Conservation (phyloP, 2,797 vertebrate species). For the Anguilla obscura region DNA sequence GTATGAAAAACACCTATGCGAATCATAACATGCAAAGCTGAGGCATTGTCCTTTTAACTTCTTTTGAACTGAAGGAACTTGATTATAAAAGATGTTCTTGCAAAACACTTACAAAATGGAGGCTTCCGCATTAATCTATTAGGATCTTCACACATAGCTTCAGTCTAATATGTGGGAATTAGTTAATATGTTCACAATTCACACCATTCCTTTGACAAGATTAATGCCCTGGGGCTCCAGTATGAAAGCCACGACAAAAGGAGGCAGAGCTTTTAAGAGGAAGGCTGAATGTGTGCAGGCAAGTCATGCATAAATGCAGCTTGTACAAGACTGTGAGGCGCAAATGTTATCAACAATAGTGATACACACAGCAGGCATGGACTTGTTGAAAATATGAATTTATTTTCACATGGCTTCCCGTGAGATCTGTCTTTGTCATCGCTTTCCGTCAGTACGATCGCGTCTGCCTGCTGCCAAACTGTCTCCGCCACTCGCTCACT, state of each 20-base stretch:
- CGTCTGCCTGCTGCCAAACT: not conserved
- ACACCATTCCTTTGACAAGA: not conserved
- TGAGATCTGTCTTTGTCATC: slow-evolving; percentile 7
- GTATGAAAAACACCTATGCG: not conserved
- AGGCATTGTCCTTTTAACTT: not conserved
- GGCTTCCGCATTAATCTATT: not conserved
- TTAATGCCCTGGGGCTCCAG: not conserved
- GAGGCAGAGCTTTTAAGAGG: not conserved
- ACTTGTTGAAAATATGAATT: slow-evolving; percentile 8
- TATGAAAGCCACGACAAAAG: not conserved
- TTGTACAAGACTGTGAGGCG: not conserved
- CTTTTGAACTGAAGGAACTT: not conserved
- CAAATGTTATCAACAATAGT: slow-evolving; percentile 15
- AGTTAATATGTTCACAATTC: not conserved
- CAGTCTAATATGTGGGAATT: not conserved
- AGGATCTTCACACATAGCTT: not conserved
- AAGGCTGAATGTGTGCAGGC: not conserved
- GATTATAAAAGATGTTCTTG: not conserved
- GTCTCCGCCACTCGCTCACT: not conserved
- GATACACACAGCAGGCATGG: not conserved
- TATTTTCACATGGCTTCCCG: not conserved
- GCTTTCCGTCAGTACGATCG: not conserved
- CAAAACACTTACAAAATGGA: not conserved
- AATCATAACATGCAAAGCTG: not conserved
- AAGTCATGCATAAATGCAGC: slow-evolving; percentile 6